phyloP scores from a whole-genome alignment of 2,888 invertebrate genomes.

The Drosophila demipolita region DNA sequence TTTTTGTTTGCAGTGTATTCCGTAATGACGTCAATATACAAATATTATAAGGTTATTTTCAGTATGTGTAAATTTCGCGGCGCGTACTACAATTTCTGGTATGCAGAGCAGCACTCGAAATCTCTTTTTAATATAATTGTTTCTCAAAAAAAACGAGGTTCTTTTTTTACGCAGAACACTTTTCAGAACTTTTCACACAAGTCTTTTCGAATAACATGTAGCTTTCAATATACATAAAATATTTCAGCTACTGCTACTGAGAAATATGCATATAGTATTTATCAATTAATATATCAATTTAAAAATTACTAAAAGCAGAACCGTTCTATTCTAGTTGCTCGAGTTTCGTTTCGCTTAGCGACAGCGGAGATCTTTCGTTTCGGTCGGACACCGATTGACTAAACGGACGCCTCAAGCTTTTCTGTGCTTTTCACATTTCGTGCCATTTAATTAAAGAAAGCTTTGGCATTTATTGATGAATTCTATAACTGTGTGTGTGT shows the following conservation, averaged over 20 bases:
- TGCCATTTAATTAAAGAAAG: constrained; percentile 70
- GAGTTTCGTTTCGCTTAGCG: constrained; percentile 62
- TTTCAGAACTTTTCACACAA: constrained; percentile 12
- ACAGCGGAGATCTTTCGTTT: constrained; percentile 84
- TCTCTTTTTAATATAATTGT: constrained; percentile 25
- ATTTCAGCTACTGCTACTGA: constrained; percentile 41
- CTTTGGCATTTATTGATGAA: constrained; percentile 72
- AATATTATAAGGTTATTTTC: constrained; percentile 46
- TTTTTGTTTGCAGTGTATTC: constrained; percentile 58
- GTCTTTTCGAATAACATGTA: constrained; percentile 23
- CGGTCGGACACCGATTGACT: constrained; percentile 86
- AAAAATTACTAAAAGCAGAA: constrained; percentile 27
- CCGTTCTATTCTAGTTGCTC: constrained; percentile 51
- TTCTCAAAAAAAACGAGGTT: constrained; percentile 18
- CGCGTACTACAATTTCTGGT: constrained; percentile 11
- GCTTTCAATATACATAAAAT: constrained; percentile 34
- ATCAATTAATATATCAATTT: constrained; percentile 38
- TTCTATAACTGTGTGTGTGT: not conserved
- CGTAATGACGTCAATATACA: constrained; percentile 70
- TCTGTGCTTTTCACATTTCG: constrained; percentile 54
- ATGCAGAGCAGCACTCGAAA: constrained; percentile 13
- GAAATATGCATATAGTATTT: constrained; percentile 15
- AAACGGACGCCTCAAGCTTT: constrained; percentile 71
- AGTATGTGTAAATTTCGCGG: constrained; percentile 23
- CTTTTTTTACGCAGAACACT: constrained; percentile 16